These are phyloP conservation scores for Andricus grossulariae DNA, from an alignment of 1,140 invertebrate species.

Conservation along the genomic window DNA sequence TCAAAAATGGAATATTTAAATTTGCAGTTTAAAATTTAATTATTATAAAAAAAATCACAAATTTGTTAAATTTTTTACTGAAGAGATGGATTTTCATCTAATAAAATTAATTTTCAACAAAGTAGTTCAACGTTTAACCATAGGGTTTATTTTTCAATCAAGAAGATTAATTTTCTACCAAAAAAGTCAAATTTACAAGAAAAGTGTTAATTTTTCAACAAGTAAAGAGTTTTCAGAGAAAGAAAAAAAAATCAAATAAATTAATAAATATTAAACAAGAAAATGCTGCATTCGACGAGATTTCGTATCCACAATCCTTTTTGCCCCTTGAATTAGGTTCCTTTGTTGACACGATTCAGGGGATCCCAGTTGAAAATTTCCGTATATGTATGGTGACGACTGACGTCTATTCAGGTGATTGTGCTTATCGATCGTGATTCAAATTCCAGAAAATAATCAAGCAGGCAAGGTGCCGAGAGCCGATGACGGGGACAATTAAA, in stretches of 20 bases:
- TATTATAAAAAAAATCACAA: too few species aligned
- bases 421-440: not conserved
- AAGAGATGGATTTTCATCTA: too few species aligned
- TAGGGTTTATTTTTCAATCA: too few species aligned
- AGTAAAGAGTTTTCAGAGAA: too few species aligned
- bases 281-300: not conserved
- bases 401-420: not conserved
- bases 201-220: not conserved
- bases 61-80: too few species aligned
- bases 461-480: conserved; percentile 15
- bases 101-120: too few species aligned
- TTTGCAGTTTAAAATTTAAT: too few species aligned
- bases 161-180: too few species aligned
- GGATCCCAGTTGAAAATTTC: not conserved
- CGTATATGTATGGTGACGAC: not conserved
- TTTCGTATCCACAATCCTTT: not conserved
- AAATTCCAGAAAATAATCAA: conserved; percentile 17
- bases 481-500: conserved; percentile 9
- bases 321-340: conserved; percentile 17
- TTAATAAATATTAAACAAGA: too few species aligned
- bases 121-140: too few species aligned
- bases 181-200: not conserved
- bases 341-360: conserved; percentile 7
- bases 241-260: too few species aligned
- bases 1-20: too few species aligned